Conservation (phyloP, 2,113 vertebrate genomes). For the Emydura subglobosa region DNA sequence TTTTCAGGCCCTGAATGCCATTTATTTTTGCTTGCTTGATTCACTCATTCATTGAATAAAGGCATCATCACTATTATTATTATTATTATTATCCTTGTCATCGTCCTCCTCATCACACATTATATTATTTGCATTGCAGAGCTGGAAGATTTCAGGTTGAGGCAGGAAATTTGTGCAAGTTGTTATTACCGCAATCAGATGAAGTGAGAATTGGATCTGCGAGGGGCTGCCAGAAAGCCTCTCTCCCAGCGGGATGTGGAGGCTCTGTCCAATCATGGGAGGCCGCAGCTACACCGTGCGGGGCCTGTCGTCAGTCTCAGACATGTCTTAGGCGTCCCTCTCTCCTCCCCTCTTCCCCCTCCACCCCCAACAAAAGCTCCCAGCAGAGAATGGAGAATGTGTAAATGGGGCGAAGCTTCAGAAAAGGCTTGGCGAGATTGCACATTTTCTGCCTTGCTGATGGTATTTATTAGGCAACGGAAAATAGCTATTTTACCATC, state of each 20-base stretch:
- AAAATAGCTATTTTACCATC: constrained; percentile 79
- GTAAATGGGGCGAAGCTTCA: constrained; percentile 22
- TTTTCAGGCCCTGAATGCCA: constrained; percentile 61
- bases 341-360: constrained; percentile 32
- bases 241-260: constrained; percentile 58
- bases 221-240: constrained; percentile 58
- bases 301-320: constrained; percentile 35
- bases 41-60: constrained; percentile 77
- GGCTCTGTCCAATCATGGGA: constrained; percentile 48
- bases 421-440: constrained; percentile 67
- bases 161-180: constrained; percentile 74
- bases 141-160: constrained; percentile 80
- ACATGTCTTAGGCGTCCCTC: constrained; percentile 44
- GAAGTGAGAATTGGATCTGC: constrained; percentile 76
- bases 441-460: constrained; percentile 75
- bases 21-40: constrained; percentile 75
- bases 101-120: constrained; percentile 74
- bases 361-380: constrained; percentile 7
- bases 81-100: constrained; percentile 73
- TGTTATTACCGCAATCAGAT: constrained; percentile 82
- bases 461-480: constrained; percentile 77
- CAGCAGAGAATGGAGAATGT: background rate
- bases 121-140: constrained; percentile 80
- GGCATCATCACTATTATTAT: constrained; percentile 76
- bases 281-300: background rate